These are phyloP conservation scores for Nomada flava DNA, from an alignment of 2,888 invertebrate genomes.

Conservation along the genomic window DNA sequence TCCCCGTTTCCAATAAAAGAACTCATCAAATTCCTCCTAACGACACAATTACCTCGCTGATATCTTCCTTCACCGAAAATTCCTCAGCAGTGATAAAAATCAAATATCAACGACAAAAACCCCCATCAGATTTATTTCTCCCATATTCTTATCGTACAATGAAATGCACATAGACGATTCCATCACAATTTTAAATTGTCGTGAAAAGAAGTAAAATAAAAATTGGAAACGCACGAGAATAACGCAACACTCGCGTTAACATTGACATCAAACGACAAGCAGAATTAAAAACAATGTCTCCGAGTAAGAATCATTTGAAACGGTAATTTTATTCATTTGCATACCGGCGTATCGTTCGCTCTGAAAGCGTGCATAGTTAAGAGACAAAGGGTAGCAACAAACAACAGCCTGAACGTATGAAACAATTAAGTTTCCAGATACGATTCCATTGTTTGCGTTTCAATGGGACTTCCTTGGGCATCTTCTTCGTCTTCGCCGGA, in stretches of 20 bases:
- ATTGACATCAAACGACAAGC: too few relatives aligned
- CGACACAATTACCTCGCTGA: slow-evolving; percentile 14
- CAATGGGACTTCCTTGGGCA: slow-evolving; percentile 17
- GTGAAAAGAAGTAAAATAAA: too few relatives aligned
- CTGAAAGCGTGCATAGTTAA: background rate
- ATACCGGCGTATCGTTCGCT: background rate
- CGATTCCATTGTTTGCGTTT: slow-evolving; percentile 27
- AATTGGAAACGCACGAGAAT: too few relatives aligned
- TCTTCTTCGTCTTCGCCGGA: background rate
- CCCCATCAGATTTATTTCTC: too few relatives aligned
- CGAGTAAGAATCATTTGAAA: background rate
- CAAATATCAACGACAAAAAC: background rate
- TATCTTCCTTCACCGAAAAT: background rate
- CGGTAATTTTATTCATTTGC: background rate
- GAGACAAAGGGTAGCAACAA: slow-evolving; percentile 5
- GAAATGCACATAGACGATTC: too few relatives aligned
- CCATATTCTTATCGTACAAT: too few relatives aligned
- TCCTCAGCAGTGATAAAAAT: background rate
- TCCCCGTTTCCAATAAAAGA: slow-evolving; percentile 20
- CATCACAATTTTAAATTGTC: too few relatives aligned
- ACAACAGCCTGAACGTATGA: slow-evolving; percentile 18
- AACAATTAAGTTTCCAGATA: slow-evolving; percentile 21
- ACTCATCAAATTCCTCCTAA: background rate
- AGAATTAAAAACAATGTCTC: background rate
- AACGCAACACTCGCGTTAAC: too few relatives aligned